A percentile compares a stretch with the other conserved stretches of the same genome.
Conservation (phyloP, 2,888 invertebrate genomes). For the Tromatobia lineatoria region DNA sequence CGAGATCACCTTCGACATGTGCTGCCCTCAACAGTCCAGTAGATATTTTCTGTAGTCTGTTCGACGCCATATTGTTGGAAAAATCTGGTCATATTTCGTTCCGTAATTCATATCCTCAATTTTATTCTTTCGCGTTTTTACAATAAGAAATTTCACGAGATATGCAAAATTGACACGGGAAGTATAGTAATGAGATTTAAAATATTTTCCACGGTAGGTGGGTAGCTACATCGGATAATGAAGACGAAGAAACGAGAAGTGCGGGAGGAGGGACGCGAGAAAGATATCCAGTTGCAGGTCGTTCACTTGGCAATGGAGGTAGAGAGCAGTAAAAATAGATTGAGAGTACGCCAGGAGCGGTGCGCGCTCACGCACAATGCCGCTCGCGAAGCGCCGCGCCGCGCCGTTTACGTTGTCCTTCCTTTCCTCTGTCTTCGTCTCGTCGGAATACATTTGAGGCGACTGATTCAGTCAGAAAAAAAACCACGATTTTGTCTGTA, state of each 20-base stretch:
- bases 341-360: slow-evolving; percentile 79
- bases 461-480: background rate
- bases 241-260: slow-evolving; percentile 33
- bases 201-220: slow-evolving; percentile 47
- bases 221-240: slow-evolving; percentile 54
- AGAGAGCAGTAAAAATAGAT: slow-evolving; percentile 84
- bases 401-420: slow-evolving; percentile 54
- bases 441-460: background rate
- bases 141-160: background rate
- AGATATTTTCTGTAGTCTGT: too few relatives aligned
- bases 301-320: slow-evolving; percentile 83
- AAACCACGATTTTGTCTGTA: background rate
- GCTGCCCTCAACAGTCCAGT: too few relatives aligned
- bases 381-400: slow-evolving; percentile 71
- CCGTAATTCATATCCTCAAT: background rate
- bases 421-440: slow-evolving; percentile 20
- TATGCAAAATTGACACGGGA: slow-evolving; percentile 30
- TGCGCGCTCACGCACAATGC: slow-evolving; percentile 77
- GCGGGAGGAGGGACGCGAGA: slow-evolving; percentile 56
- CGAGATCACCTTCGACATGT: too few relatives aligned
- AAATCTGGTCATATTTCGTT: background rate
- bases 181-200: slow-evolving; percentile 34
- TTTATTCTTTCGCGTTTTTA: background rate
- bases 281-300: slow-evolving; percentile 85
- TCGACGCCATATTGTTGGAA: too few relatives aligned